Evolutionary conservation across 2,888 invertebrate species (phyloP), one percentile per base, ranked within the genome.

Genomic region (Orchestes rusci): DNA sequence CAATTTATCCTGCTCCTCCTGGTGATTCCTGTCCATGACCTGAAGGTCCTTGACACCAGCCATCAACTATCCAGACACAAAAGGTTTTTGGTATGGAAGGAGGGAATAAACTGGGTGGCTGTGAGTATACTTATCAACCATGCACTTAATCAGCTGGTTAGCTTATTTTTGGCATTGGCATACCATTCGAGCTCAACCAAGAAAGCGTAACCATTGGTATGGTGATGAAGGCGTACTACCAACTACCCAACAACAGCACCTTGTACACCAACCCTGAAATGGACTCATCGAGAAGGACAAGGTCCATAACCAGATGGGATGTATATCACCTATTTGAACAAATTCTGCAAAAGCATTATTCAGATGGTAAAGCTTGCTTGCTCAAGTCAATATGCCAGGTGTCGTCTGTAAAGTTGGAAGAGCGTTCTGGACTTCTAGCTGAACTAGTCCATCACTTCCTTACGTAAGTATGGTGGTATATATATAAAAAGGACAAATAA

Each of bases 371-470:
- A 52, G 76, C 77, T 27, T 88, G 88, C 66, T 64, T 88, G 55
- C 68, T 87, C 51, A 75, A 83, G 56, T 76, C 80, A 53, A 83
- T 88, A 62, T 88, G 88, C 62, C 85, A 88, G 64, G 74, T 76
- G 44, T 73, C 77, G 37, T 70, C 70, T 34, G 64, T 67, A 13
- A 75, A 75, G 41, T 67, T 78, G 48, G 57, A 59, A 18, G 64
- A 71, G 47, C 72, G 74, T 57, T 78, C 79, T 60, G 83, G 83
- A n/a, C 66, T 84, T 29, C 58, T 83, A 41, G 78, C 84, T 17
- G 79, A 79, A 61, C 63, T 84, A 49, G 66, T 84, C 27, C 77
- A 81, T 59, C 71, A 82, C 27, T 60, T 83, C 46, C 74, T 84
- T 48, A 79, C 80, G 84, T 84, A 70, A 77, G 76, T 71, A 56